Conservation (phyloP, 2,113 vertebrate genomes). For the Oncorhynchus nerka region DNA sequence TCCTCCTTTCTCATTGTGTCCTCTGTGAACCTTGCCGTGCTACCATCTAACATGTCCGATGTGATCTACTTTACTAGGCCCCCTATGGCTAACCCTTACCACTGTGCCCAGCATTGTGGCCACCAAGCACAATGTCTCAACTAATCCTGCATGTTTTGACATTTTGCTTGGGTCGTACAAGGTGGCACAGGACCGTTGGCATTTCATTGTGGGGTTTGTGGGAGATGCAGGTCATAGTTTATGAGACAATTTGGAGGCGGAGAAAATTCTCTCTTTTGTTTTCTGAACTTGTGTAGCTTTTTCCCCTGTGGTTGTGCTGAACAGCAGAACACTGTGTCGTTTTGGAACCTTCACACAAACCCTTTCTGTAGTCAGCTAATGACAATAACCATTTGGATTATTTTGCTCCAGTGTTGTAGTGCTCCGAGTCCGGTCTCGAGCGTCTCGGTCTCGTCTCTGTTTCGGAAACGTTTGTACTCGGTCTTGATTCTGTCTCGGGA, state of each 20-base stretch:
- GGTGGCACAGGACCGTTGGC: background rate
- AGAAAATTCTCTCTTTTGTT: background rate
- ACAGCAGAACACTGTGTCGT: slow-evolving; percentile 35
- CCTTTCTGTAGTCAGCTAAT: slow-evolving; percentile 43
- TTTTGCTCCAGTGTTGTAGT: slow-evolving; percentile 19
- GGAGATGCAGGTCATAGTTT: background rate
- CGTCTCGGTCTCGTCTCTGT: too few species aligned
- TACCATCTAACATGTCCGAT: slow-evolving; percentile 46
- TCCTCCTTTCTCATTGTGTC: background rate
- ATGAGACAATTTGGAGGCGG: background rate
- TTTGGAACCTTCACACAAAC: slow-evolving; percentile 43
- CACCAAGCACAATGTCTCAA: slow-evolving; percentile 68
- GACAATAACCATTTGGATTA: slow-evolving; percentile 27
- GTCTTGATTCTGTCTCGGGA: too few species aligned
- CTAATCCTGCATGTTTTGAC: slow-evolving; percentile 43
- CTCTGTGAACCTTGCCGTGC: background rate
- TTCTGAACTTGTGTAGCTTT: background rate
- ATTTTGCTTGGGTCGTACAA: background rate
- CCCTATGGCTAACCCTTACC: slow-evolving; percentile 53
- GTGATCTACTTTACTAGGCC: slow-evolving; percentile 59
- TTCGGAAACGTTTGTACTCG: too few species aligned
- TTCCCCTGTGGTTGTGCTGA: background rate
- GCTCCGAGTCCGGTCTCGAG: too few species aligned
- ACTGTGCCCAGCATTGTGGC: slow-evolving; percentile 36
- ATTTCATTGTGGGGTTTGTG: background rate